A percentile compares a stretch with the other conserved stretches of the same genome.
Evolutionary conservation across 2,113 vertebrate genomes (phyloP).

Genomic region (Phrynosoma blainvillii): DNA sequence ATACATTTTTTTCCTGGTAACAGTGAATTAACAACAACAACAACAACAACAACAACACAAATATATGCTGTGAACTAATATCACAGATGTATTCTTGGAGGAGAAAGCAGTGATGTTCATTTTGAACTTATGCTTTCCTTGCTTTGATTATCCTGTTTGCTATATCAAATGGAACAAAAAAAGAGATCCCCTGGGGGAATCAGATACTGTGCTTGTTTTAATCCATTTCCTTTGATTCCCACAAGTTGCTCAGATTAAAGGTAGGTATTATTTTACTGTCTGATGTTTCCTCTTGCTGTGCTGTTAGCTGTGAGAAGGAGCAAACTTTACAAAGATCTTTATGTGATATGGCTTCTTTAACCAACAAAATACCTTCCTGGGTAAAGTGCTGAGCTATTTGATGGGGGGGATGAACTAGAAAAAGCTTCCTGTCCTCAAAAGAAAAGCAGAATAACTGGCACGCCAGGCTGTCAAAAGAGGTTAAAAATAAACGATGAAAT

Average conservation of each 20-base stretch:
- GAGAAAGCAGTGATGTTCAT: slow-evolving; percentile 51
- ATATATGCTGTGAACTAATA: slow-evolving; percentile 31
- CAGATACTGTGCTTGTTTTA: slow-evolving; percentile 73
- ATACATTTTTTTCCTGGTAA: slow-evolving; percentile 5
- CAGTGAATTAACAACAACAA: slow-evolving; percentile 13
- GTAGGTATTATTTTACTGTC: slow-evolving; percentile 54
- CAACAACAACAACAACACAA: no score
- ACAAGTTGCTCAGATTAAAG: slow-evolving; percentile 72
- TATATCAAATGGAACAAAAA: slow-evolving; percentile 71
- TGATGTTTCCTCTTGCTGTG: slow-evolving; percentile 46
- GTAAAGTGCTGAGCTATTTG: slow-evolving; percentile 46
- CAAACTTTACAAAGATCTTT: slow-evolving; percentile 73
- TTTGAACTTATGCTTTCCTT: slow-evolving; percentile 60
- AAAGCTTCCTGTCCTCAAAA: slow-evolving; percentile 54
- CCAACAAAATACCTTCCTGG: slow-evolving; percentile 13
- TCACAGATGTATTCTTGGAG: slow-evolving; percentile 63
- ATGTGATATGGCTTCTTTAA: slow-evolving; percentile 62
- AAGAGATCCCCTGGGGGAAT: slow-evolving; percentile 69
- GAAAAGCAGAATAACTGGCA: slow-evolving; percentile 39
- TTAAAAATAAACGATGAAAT: slow-evolving; percentile 17
- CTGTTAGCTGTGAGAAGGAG: slow-evolving; percentile 61
- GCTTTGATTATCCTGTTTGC: slow-evolving; percentile 78
- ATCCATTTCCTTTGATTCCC: slow-evolving; percentile 75
- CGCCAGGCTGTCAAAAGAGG: slow-evolving; percentile 1
- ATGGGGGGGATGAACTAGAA: slow-evolving; percentile 56